These are phyloP conservation scores for Scaeva pyrastri DNA, from an alignment of 2,888 invertebrate genomes.

Conservation along the genomic window DNA sequence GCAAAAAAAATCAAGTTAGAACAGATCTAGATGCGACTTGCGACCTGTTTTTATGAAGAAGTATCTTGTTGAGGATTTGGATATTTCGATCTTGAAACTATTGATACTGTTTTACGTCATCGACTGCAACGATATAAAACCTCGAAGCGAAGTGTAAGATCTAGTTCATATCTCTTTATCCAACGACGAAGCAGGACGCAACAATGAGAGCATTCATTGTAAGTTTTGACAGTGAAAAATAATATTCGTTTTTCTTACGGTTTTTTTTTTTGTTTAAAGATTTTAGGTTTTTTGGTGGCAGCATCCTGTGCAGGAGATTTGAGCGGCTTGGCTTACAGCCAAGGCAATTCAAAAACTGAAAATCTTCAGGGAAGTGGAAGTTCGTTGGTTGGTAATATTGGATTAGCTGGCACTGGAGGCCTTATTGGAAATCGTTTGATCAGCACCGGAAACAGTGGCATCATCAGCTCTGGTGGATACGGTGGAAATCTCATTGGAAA, in stretches of 20 bases:
- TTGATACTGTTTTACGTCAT: background rate
- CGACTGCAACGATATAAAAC: conserved; percentile 33
- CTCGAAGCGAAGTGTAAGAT: background rate
- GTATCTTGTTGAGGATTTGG: background rate
- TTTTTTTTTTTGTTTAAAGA: conserved; percentile 68
- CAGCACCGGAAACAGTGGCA: background rate
- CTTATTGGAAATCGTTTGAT: background rate
- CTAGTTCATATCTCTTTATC: conserved; percentile 30
- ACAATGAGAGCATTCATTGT: conserved; percentile 56
- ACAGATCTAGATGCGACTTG: background rate
- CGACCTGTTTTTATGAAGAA: conserved; percentile 7
- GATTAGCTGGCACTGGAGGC: too few species aligned
- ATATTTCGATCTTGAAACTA: background rate
- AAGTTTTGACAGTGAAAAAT: background rate
- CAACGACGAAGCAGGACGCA: conserved; percentile 41
- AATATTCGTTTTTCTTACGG: background rate
- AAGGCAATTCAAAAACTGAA: conserved; percentile 54
- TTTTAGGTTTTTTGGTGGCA: conserved; percentile 73
- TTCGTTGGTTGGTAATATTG: background rate
- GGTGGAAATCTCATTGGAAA: background rate
- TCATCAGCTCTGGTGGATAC: too few species aligned
- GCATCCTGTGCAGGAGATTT: conserved; percentile 77
- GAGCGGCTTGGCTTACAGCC: conserved; percentile 79
- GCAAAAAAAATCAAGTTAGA: conserved; percentile 12
- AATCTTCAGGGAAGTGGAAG: background rate